A percentile compares a stretch with the other conserved stretches of the same genome.
These are phyloP conservation scores for Wiebesia pumilae DNA, from an alignment of 1,140 invertebrate genomes.

Conservation along the genomic window DNA sequence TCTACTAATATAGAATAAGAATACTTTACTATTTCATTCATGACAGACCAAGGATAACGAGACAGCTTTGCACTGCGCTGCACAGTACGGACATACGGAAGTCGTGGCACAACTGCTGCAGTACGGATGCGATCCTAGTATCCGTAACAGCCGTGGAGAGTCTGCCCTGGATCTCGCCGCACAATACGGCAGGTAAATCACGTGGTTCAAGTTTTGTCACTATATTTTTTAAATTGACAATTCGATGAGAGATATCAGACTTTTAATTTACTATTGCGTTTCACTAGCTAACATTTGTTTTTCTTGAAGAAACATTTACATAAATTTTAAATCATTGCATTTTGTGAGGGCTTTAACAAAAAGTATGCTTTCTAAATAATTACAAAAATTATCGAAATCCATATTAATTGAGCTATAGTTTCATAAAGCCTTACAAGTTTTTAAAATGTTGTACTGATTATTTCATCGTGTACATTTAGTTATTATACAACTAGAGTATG, in stretches of 20 bases:
- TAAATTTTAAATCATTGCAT: too few species aligned
- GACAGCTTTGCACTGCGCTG: constrained; percentile 94
- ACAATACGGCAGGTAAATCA: constrained; percentile 88
- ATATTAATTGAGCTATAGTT: too few species aligned
- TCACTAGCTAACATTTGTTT: too few species aligned
- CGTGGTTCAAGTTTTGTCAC: constrained; percentile 40
- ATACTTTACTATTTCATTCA: constrained; percentile 39
- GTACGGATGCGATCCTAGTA: constrained; percentile 90
- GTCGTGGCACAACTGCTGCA: constrained; percentile 92
- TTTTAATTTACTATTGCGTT: not conserved
- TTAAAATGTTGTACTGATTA: too few species aligned
- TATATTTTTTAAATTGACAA: not conserved
- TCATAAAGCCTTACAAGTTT: too few species aligned
- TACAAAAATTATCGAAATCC: too few species aligned
- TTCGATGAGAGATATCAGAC: not conserved
- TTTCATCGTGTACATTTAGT: too few species aligned
- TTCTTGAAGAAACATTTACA: too few species aligned
- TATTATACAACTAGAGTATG: too few species aligned
- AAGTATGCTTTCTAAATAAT: too few species aligned
- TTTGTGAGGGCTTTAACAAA: too few species aligned
- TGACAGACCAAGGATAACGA: constrained; percentile 93
- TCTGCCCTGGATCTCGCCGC: constrained; percentile 95
- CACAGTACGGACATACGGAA: constrained; percentile 94
- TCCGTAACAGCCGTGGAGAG: constrained; percentile 92
- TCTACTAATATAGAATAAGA: not conserved